These are phyloP conservation scores for Brachyhypopomus gauderio DNA, from an alignment of 2,113 vertebrate genomes.

Conservation along the genomic window DNA sequence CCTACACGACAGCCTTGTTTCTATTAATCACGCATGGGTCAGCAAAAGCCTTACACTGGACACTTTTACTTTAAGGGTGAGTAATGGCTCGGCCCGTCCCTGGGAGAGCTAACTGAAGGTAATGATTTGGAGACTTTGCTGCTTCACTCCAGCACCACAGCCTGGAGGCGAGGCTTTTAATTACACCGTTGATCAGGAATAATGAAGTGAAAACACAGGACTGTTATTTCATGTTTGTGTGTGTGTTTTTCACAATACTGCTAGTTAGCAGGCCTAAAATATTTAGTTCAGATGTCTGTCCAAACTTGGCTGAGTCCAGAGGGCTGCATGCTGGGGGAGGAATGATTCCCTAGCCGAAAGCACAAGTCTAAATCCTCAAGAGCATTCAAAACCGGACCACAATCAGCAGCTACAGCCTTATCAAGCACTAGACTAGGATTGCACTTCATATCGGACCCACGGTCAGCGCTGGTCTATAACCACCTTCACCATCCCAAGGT, in stretches of 20 bases:
- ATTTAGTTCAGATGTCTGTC: neutral
- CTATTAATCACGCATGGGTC: slow-evolving; percentile 32
- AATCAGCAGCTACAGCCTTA: neutral
- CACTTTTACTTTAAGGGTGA: slow-evolving; percentile 38
- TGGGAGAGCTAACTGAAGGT: slow-evolving; percentile 15
- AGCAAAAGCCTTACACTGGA: slow-evolving; percentile 12
- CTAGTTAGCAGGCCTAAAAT: slow-evolving; percentile 3
- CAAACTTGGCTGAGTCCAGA: neutral
- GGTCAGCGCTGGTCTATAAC: slow-evolving; percentile 12
- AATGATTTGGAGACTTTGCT: slow-evolving; percentile 47
- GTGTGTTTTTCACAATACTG: slow-evolving; percentile 21
- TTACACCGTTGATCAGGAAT: slow-evolving; percentile 51
- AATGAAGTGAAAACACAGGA: slow-evolving; percentile 55
- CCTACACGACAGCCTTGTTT: neutral
- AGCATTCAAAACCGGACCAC: neutral
- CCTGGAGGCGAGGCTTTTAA: slow-evolving; percentile 46
- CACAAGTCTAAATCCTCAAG: neutral
- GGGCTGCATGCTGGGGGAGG: neutral
- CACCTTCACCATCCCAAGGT: slow-evolving; percentile 4
- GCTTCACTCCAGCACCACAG: slow-evolving; percentile 35
- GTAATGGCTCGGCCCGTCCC: slow-evolving; percentile 17
- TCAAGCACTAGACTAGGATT: neutral
- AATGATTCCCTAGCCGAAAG: neutral
- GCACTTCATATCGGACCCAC: neutral
- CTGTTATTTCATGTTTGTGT: slow-evolving; percentile 9